These are phyloP conservation scores for Cantharis flavilabris DNA, from an alignment of 2,888 invertebrate species.

Conservation along the genomic window DNA sequence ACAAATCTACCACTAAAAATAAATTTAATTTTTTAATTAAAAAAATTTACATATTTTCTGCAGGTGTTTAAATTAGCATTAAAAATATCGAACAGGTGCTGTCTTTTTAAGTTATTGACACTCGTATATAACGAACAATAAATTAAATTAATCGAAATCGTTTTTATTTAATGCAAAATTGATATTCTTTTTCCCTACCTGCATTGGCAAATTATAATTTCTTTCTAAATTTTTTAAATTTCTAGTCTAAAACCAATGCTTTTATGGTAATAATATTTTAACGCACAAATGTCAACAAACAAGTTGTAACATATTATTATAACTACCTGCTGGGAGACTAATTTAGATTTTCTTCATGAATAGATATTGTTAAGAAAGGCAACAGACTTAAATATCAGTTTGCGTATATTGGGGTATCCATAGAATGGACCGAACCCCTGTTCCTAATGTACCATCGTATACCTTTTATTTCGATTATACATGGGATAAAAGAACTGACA, in stretches of 20 bases:
- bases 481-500: slow-evolving; percentile 48
- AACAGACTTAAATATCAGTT: slow-evolving; percentile 18
- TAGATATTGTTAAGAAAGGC: slow-evolving; percentile 40
- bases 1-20: neutral
- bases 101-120: neutral
- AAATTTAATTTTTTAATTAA: neutral
- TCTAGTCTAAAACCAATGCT: no score
- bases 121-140: neutral
- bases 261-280: neutral
- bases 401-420: slow-evolving; percentile 32
- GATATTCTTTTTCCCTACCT: neutral
- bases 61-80: neutral
- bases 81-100: neutral
- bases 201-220: neutral
- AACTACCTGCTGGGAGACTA: neutral
- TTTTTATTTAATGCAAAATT: neutral
- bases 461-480: slow-evolving; percentile 48
- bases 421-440: slow-evolving; percentile 39
- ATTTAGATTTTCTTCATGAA: slow-evolving; percentile 33
- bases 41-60: neutral
- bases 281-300: neutral
- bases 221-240: no score
- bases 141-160: neutral
- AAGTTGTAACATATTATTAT: neutral
- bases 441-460: slow-evolving; percentile 44